A percentile compares a stretch with the other conserved stretches of the same genome.
Evolutionary conservation across 2,113 vertebrate species (phyloP).

Genomic region (Malurus elegans): DNA sequence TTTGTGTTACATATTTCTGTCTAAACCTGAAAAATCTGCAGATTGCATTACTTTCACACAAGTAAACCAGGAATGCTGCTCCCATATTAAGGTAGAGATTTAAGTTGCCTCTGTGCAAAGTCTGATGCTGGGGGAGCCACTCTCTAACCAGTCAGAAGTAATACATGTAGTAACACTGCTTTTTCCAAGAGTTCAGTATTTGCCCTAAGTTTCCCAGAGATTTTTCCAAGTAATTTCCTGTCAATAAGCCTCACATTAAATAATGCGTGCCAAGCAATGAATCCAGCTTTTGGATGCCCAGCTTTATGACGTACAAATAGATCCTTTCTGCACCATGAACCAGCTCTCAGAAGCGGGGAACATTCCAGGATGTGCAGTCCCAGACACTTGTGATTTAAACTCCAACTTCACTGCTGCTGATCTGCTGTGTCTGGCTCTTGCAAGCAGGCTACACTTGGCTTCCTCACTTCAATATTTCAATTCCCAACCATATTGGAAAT

Average conservation of each 20-base stretch:
- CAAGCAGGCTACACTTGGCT: background rate
- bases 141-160: background rate
- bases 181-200: background rate
- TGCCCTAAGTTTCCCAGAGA: background rate
- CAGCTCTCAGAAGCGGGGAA: background rate
- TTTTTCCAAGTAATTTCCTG: background rate
- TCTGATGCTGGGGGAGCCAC: background rate
- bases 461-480: constrained; percentile 5
- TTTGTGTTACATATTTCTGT: background rate
- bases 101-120: background rate
- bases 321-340: background rate
- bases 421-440: background rate
- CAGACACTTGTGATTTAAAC: background rate
- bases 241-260: background rate
- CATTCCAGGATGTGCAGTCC: background rate
- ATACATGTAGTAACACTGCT: background rate
- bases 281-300: background rate
- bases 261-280: background rate
- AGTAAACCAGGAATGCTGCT: background rate
- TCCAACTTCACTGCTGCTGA: background rate
- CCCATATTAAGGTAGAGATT: background rate
- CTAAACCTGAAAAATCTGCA: background rate
- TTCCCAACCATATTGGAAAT: background rate
- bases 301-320: background rate
- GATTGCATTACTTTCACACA: background rate